Evolutionary conservation across 1,140 invertebrate genomes (phyloP).

Genomic region (Aphelinus atriplicis): DNA sequence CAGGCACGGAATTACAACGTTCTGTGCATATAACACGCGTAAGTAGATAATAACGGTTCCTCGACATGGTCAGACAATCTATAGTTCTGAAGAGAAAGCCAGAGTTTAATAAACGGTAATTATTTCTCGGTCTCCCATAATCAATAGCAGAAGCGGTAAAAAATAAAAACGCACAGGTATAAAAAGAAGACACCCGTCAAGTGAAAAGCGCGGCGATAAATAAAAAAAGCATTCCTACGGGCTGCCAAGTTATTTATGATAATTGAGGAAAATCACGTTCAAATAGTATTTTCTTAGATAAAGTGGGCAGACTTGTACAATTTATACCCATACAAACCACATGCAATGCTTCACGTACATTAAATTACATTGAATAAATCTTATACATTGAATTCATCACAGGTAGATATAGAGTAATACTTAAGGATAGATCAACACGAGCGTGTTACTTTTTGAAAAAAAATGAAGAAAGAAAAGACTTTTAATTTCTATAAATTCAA

Average conservation of each 20-base stretch:
- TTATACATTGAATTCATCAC: too few species aligned
- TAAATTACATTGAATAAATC: too few species aligned
- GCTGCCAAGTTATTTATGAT: constrained; percentile 17
- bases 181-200: constrained; percentile 36
- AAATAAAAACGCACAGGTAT: constrained; percentile 26
- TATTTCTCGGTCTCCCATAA: constrained; percentile 39
- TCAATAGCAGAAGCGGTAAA: constrained; percentile 41
- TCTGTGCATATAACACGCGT: constrained; percentile 37
- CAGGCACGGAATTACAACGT: constrained; percentile 38
- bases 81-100: constrained; percentile 38
- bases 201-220: constrained; percentile 35
- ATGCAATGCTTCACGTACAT: too few species aligned
- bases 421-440: too few species aligned
- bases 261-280: constrained; percentile 27
- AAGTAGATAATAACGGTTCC: constrained; percentile 42
- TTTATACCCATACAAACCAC: too few species aligned
- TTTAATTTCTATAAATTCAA: too few species aligned
- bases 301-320: not conserved
- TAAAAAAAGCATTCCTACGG: constrained; percentile 29
- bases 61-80: constrained; percentile 39
- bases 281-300: constrained; percentile 33
- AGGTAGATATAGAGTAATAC: too few species aligned
- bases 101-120: constrained; percentile 41
- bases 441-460: too few species aligned
- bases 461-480: too few species aligned